phyloP scores from a whole-genome alignment of 37 sponge, comb jelly and placozoan genomes.

The Dysidea cf. avara region DNA sequence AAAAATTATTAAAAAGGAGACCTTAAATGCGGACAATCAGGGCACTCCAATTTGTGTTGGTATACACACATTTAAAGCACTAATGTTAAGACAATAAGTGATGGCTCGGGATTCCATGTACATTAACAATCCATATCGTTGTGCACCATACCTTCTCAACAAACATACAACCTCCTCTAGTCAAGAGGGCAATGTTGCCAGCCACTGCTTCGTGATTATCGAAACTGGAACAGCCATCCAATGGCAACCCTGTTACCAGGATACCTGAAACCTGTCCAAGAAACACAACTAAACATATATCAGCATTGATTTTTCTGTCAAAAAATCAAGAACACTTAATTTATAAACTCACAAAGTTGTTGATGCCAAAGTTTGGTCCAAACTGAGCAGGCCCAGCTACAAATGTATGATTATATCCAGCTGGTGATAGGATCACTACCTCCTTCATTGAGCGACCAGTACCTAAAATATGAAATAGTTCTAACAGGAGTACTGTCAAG shows the following conservation, averaged over 20 bases:
- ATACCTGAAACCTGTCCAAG: slow-evolving; percentile 8
- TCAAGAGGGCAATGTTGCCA: slow-evolving; percentile 61
- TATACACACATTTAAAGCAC: no score
- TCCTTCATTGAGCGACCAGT: slow-evolving; percentile 10
- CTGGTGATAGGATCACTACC: slow-evolving; percentile 12
- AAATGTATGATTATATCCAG: slow-evolving; percentile 3
- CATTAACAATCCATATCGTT: no score
- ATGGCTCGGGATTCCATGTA: neutral
- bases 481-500: no score
- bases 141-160: slow-evolving; percentile 83
- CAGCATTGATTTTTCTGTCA: slow-evolving; percentile 5
- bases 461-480: no score
- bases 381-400: slow-evolving; percentile 60
- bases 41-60: no score
- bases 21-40: no score
- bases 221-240: slow-evolving; percentile 30
- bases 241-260: slow-evolving; percentile 11
- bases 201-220: neutral
- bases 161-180: slow-evolving; percentile 88
- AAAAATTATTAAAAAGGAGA: no score
- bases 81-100: slow-evolving; percentile 3
- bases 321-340: neutral
- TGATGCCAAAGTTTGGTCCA: slow-evolving; percentile 61
- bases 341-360: no score
- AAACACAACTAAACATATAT: neutral